Conservation (phyloP, 2,888 invertebrate species). For the Cheilosia vernalis region DNA sequence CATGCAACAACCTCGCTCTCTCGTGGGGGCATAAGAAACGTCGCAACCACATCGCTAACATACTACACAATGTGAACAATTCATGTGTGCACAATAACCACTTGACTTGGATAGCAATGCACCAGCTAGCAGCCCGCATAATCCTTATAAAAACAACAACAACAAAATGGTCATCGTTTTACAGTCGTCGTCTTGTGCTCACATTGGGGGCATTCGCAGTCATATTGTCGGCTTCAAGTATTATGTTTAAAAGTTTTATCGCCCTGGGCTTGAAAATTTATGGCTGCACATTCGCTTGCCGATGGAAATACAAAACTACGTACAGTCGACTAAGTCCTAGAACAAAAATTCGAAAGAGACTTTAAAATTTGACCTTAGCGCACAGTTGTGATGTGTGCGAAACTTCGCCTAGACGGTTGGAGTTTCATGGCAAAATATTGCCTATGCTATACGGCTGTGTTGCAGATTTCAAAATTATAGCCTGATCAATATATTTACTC, state of each 20-base stretch:
- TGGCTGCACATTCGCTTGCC: conserved; percentile 13
- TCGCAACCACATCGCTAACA: not conserved
- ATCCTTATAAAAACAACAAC: not conserved
- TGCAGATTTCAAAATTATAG: too few relatives aligned
- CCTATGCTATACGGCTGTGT: too few relatives aligned
- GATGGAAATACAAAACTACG: not conserved
- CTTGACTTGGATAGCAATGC: conserved; percentile 23
- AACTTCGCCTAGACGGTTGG: not conserved
- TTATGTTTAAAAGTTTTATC: conserved; percentile 59
- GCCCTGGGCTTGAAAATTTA: conserved; percentile 37
- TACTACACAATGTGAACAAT: conserved; percentile 10
- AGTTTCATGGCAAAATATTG: not conserved
- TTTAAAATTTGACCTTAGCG: not conserved
- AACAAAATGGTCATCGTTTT: not conserved
- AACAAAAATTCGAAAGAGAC: not conserved
- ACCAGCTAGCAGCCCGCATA: conserved; percentile 1
- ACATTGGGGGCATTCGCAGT: conserved; percentile 47
- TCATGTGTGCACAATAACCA: conserved; percentile 15
- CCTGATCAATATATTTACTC: too few relatives aligned
- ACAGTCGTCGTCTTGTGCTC: conserved; percentile 17
- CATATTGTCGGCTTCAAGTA: conserved; percentile 54
- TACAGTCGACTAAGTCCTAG: too few relatives aligned
- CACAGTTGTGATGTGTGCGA: not conserved
- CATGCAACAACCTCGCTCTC: conserved; percentile 25
- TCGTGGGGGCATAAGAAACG: not conserved